These are phyloP conservation scores for Xiphydria camelus DNA, from an alignment of 2,888 invertebrate species.

Conservation along the genomic window DNA sequence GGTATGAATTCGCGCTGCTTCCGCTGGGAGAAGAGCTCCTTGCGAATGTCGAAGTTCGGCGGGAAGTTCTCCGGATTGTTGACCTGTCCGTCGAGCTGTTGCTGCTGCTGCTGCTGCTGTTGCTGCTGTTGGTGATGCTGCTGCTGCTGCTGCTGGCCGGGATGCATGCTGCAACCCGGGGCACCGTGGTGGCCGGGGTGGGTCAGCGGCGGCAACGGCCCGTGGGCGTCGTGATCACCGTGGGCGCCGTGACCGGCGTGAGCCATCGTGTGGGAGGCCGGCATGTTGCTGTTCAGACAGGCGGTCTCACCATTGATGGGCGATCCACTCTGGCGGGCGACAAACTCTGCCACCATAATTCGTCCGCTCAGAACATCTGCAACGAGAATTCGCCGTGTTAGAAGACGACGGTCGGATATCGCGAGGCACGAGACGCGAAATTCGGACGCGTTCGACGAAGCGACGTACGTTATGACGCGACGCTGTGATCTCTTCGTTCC, in stretches of 20 bases:
- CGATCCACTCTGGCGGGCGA: slow-evolving; percentile 73
- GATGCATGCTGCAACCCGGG: slow-evolving; percentile 19
- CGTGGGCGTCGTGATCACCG: slow-evolving; percentile 39
- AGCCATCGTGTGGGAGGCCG: slow-evolving; percentile 54
- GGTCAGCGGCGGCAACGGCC: slow-evolving; percentile 48
- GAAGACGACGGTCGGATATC: slow-evolving; percentile 2
- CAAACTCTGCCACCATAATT: slow-evolving; percentile 87
- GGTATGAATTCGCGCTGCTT: slow-evolving; percentile 97
- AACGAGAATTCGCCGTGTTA: slow-evolving; percentile 22
- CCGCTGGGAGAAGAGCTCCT: slow-evolving; percentile 85
- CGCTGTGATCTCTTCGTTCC: too few relatives aligned
- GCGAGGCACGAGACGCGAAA: too few relatives aligned
- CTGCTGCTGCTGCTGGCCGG: slow-evolving; percentile 26
- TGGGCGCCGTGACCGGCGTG: slow-evolving; percentile 44
- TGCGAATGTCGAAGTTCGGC: slow-evolving; percentile 62
- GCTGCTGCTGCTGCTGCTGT: slow-evolving; percentile 36
- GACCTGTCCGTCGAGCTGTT: slow-evolving; percentile 53
- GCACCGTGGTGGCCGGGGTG: slow-evolving; percentile 46
- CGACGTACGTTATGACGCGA: too few relatives aligned
- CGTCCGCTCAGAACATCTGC: slow-evolving; percentile 57
- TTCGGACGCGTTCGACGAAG: too few relatives aligned
- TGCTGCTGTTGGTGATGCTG: too few relatives aligned
- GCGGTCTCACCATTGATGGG: slow-evolving; percentile 72
- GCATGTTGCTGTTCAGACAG: slow-evolving; percentile 61
- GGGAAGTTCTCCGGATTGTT: slow-evolving; percentile 47